phyloP scores from a whole-genome alignment of 2,113 vertebrate genomes.

The Zosterops lateralis region DNA sequence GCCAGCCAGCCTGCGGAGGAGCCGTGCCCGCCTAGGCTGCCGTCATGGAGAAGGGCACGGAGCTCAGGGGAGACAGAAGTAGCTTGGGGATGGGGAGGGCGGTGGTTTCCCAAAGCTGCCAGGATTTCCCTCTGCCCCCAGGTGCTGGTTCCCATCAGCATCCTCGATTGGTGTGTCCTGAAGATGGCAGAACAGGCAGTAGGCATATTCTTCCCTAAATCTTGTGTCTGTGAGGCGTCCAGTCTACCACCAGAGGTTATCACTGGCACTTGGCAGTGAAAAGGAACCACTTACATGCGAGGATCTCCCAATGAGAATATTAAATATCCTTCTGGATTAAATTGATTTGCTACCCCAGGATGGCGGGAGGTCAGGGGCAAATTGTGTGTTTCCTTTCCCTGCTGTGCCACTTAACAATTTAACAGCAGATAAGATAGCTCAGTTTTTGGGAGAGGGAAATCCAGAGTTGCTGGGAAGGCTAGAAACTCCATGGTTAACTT shows the following conservation, averaged over 20 bases:
- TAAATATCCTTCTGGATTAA: not conserved
- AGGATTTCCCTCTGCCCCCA: not conserved
- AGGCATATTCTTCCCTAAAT: not conserved
- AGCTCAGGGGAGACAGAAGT: not conserved
- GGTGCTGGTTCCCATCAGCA: not conserved
- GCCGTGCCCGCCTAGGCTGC: fast-evolving
- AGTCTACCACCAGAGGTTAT: not conserved
- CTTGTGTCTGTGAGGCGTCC: not conserved
- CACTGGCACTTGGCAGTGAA: fast-evolving
- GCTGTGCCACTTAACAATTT: not conserved
- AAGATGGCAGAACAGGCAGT: not conserved
- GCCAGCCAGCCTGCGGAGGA: not conserved
- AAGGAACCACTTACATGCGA: fast-evolving
- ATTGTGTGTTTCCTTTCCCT: not conserved
- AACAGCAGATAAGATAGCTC: not conserved
- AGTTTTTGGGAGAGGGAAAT: not conserved
- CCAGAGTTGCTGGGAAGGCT: not conserved
- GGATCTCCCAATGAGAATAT: not conserved
- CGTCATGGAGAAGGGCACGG: not conserved
- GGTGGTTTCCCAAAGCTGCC: not conserved
- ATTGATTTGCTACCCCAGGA: not conserved
- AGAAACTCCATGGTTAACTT: fast-evolving
- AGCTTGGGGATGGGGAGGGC: not conserved
- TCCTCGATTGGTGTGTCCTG: not conserved
- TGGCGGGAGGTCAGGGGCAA: not conserved